Conservation (phyloP, 2,797 vertebrate genomes). For the Sitta carolinensis region DNA sequence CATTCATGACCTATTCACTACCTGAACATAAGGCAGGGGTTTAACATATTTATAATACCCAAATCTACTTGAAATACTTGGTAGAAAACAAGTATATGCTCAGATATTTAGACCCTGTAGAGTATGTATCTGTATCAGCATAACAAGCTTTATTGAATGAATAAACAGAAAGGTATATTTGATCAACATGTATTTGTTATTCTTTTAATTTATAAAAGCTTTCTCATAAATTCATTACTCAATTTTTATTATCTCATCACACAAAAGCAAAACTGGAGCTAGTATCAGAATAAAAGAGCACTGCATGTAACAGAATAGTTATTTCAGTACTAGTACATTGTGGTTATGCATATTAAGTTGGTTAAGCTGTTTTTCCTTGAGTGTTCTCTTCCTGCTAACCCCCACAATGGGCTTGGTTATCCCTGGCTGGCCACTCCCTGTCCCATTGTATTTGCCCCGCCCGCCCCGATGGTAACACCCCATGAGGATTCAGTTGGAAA, state of each 20-base stretch:
- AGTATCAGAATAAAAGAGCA: background rate
- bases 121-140: background rate
- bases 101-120: background rate
- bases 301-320: background rate
- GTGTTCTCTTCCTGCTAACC: too few relatives aligned
- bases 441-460: too few relatives aligned
- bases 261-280: background rate
- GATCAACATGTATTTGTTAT: background rate
- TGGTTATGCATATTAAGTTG: too few relatives aligned
- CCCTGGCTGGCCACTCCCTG: too few relatives aligned
- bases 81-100: background rate
- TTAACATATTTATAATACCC: background rate
- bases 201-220: background rate
- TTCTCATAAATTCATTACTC: background rate
- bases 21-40: background rate
- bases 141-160: background rate
- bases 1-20: background rate
- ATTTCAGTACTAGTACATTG: background rate
- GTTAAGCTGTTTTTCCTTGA: too few relatives aligned
- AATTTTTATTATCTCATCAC: background rate
- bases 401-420: too few relatives aligned
- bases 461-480: too few relatives aligned
- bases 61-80: background rate
- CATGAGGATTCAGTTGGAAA: too few relatives aligned
- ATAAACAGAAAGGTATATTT: background rate